Base-by-base conservation (phyloP, 2,113 vertebrate genomes). In the Leuciscus idus region DNA sequence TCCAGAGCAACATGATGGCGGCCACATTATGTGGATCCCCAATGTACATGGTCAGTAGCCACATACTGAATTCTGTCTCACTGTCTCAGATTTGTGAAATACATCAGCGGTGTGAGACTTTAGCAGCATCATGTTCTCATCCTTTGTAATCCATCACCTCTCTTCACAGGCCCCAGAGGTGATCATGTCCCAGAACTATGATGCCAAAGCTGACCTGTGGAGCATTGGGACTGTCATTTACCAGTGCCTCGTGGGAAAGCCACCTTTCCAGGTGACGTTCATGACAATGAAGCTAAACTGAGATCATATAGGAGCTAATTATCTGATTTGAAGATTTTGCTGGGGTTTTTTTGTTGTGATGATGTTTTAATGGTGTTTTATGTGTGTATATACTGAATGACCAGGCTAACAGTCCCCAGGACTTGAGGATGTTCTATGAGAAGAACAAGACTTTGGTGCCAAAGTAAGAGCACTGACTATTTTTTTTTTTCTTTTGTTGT, bases 1-100 rank as follows among this genome's bases (percentile, higher is more conserved):
- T 99, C 52, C 98, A 99, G 90, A 99, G 97, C 94, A 99, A 99
- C 94, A 99, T 98, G 97, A 99, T 99, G 98, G 98, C 98, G 28
- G 98, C 97, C 87, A 99, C 98, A 0, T 92, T 99, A 1, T 99
- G 98, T 83, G 98, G 98, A 17, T 99, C 98, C 39, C 98, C 98
- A 0, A 99, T 99, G 98, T 99, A 99, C 88, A 99, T 99, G 98
- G 98, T 99, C 89, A 97, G 97, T 94, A 28, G 59, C 76, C 36
- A 52, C 39, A n/a, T 6, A 26, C 61, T 23, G 4, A 30, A 12
- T 78, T 59, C 7, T 26, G 36, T 26, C 36, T 81, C 59, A 73
- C 59, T 55, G 81, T 74, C 59, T 82, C 46, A 82, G 26, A 82
- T 68, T 81, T 82, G 26, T 36, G 26, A 70, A 70, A 70, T 55